Evolutionary conservation across 30 jellyfish, hydroid and myxozoan genomes (phyloP).

Genomic region (Cassiopea xamachana): DNA sequence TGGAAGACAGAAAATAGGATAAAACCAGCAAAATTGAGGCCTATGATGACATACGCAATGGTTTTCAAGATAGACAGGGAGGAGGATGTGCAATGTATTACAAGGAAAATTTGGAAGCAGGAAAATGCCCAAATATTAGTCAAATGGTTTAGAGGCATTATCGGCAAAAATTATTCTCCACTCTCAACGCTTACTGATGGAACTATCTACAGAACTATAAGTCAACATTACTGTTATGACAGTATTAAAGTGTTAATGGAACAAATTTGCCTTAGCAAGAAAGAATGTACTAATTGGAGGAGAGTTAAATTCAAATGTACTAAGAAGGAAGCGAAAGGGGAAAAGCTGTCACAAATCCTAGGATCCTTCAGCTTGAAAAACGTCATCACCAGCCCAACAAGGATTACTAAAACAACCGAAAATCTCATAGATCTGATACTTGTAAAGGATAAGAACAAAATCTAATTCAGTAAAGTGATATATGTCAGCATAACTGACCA

Average conservation of each 20-base stretch:
- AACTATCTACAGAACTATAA: too few species aligned
- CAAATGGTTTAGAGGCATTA: too few species aligned
- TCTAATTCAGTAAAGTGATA: background rate
- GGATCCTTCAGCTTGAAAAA: background rate
- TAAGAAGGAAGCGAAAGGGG: slow-evolving; percentile 7
- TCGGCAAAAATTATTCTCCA: too few species aligned
- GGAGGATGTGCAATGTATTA: too few species aligned
- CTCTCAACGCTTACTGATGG: too few species aligned
- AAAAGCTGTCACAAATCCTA: background rate
- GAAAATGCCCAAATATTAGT: too few species aligned
- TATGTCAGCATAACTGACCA: background rate
- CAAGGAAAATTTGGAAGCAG: too few species aligned
- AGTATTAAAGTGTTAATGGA: slow-evolving; percentile 22
- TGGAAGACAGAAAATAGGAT: too few species aligned
- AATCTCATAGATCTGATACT: background rate
- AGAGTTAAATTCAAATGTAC: slow-evolving; percentile 9
- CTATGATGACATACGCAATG: too few species aligned
- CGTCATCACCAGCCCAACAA: background rate
- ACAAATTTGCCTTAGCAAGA: slow-evolving; percentile 17
- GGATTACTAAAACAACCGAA: background rate
- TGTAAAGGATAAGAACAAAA: background rate
- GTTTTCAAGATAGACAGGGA: too few species aligned
- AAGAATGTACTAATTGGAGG: slow-evolving; percentile 18
- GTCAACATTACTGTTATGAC: background rate
- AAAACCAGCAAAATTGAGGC: too few species aligned